Percentiles rank a stretch among this genome's conserved stretches.
Evolutionary conservation across 92 coral and sea anemone species (phyloP).

Genomic region (Heliopora coerulea): DNA sequence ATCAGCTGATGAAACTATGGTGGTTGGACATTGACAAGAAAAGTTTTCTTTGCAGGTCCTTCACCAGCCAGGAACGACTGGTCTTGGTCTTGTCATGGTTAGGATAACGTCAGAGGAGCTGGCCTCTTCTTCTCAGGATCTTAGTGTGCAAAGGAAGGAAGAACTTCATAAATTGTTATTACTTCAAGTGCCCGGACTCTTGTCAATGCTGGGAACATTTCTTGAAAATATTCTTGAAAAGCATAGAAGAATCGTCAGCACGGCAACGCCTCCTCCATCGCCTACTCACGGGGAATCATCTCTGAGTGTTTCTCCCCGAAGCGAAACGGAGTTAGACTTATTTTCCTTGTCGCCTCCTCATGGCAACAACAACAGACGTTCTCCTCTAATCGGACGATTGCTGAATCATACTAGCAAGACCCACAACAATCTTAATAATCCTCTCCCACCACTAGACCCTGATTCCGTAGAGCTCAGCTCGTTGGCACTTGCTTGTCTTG

Average conservation of each 20-base stretch:
- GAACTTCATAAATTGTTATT: slow-evolving; percentile 85
- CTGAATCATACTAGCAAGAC: slow-evolving; percentile 71
- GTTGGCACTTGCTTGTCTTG: slow-evolving; percentile 72
- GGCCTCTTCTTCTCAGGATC: slow-evolving; percentile 90
- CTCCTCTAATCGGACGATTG: slow-evolving; percentile 71
- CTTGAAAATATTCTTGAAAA: slow-evolving; percentile 87
- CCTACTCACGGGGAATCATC: slow-evolving; percentile 91
- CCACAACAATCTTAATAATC: slow-evolving; percentile 75
- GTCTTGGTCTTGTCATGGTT: slow-evolving; percentile 85
- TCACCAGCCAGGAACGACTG: slow-evolving; percentile 79
- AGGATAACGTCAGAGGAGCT: slow-evolving; percentile 97
- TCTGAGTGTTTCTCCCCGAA: slow-evolving; percentile 79
- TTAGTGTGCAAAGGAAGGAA: slow-evolving; percentile 82
- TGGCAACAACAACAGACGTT: slow-evolving; percentile 59
- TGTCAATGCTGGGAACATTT: slow-evolving; percentile 72
- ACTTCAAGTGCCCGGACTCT: slow-evolving; percentile 78
- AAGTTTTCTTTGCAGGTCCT: slow-evolving; percentile 67
- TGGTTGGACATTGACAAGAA: no score
- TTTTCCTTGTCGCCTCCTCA: slow-evolving; percentile 61
- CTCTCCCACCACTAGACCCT: slow-evolving; percentile 88
- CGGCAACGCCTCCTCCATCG: slow-evolving; percentile 98
- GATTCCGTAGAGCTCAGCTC: slow-evolving; percentile 92
- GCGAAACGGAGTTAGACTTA: slow-evolving; percentile 57
- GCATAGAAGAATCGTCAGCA: slow-evolving; percentile 79
- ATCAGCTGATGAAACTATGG: no score